Percentiles rank a stretch among this genome's conserved stretches.
Evolutionary conservation across 2,797 vertebrate species (phyloP).

Genomic region (Anguilla pacifica): DNA sequence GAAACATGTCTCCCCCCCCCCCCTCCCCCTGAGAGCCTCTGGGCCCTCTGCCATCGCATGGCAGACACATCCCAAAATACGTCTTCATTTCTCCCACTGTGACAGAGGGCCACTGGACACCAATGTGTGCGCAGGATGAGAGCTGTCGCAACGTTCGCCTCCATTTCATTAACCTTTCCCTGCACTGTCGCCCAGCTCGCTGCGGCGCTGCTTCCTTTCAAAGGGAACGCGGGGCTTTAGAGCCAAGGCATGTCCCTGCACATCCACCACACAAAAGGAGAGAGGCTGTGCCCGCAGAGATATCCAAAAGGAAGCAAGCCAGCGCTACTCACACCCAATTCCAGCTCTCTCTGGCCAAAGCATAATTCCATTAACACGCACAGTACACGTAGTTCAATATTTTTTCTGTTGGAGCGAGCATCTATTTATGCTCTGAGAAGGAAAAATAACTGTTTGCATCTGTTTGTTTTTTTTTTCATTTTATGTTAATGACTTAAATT

Average conservation of each 20-base stretch:
- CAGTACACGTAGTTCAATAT: slow-evolving; percentile 2
- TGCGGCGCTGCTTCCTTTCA: neutral
- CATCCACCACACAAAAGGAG: slow-evolving; percentile 41
- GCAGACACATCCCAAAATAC: slow-evolving; percentile 32
- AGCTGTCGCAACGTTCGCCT: slow-evolving; percentile 22
- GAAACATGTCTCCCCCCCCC: slow-evolving; percentile 38
- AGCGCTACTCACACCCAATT: slow-evolving; percentile 38
- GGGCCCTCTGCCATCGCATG: slow-evolving; percentile 38
- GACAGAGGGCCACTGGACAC: neutral
- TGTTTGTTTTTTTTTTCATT: slow-evolving; percentile 1
- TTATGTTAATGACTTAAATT: slow-evolving; percentile 24
- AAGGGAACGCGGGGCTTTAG: slow-evolving; percentile 31
- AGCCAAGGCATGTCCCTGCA: slow-evolving; percentile 57
- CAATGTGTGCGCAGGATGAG: neutral
- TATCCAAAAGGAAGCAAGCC: slow-evolving; percentile 17
- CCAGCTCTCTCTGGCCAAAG: slow-evolving; percentile 29
- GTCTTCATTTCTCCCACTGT: slow-evolving; percentile 11
- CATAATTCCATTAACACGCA: slow-evolving; percentile 35
- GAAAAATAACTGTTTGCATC: neutral
- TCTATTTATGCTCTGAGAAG: neutral
- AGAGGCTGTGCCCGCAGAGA: slow-evolving; percentile 16
- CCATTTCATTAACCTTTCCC: slow-evolving; percentile 29
- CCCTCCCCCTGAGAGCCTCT: slow-evolving; percentile 36
- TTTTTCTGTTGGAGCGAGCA: neutral
- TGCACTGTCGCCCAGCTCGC: slow-evolving; percentile 15